Evolutionary conservation across 2,888 invertebrate genomes (phyloP), one percentile per base, ranked within the genome.

Genomic region (Sycophila texana): DNA sequence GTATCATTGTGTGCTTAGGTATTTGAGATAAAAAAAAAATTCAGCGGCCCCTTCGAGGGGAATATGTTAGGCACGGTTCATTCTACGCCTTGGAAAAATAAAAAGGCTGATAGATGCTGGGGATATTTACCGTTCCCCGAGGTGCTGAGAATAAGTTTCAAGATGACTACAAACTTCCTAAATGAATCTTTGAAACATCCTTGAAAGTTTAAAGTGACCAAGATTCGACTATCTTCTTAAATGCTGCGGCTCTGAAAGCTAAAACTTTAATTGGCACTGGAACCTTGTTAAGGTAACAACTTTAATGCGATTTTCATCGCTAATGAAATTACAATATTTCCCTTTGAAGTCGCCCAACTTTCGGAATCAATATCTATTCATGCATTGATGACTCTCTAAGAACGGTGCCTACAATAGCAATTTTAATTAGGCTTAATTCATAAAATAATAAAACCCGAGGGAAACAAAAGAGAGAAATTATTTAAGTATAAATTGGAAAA

Each of bases 201-300:
- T 74, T 68, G 74, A 74, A 80, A 80, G 74, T 77, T 80, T 80
- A 53, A 77, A 72, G 70, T 74, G 80, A 77, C 71, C 80, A 77
- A 77, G 77, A 77, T 77, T 76, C 68, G 65, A 30, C 70, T 80
- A 63, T 61, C 72, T 72, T 30, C 63, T 71, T 74, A 74, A 79
- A 74, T 58, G 74, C 26, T 55, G 47, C 20, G 65, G 53, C 71
- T 78, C 61, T 30, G 20, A 61, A 61, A 71, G 74, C 55, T 75
- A 22, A 75, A 80, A 80, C 72, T 80, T 80, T 76, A 76, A 80
- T 76, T 80, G 76, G 71, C 70, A 71, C 70, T 71, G 60, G 39
- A 70, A 60, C 30, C 71, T 71, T 71, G 74, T 74, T 79, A 49
- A 57, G 49, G 66, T 30, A 67, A 73, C 67, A 60, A 77, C 53